Evolutionary conservation across 2,797 vertebrate species (phyloP).

Genomic region (Notamacropus eugenii): DNA sequence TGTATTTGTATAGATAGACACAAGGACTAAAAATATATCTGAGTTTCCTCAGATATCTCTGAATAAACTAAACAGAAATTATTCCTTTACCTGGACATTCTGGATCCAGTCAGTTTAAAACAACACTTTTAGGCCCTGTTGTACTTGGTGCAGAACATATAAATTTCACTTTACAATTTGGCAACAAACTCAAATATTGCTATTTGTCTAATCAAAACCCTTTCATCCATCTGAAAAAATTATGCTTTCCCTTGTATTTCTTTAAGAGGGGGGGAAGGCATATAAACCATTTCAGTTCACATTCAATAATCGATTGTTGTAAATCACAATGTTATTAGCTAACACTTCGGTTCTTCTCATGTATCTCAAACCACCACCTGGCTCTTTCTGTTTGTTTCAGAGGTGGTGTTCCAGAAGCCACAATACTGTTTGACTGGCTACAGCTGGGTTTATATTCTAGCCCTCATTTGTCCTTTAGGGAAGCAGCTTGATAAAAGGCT

Average conservation of each 20-base stretch:
- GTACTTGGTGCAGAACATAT: background rate
- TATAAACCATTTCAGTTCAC: background rate
- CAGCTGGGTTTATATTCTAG: constrained; percentile 99
- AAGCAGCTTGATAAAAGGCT: constrained; percentile 90
- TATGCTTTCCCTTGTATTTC: background rate
- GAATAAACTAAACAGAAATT: background rate
- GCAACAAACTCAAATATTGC: background rate
- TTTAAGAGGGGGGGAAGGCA: background rate
- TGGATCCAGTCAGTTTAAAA: background rate
- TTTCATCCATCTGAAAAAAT: constrained; percentile 8
- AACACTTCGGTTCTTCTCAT: background rate
- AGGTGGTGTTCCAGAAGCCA: constrained; percentile 92
- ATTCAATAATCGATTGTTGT: background rate
- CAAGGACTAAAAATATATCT: background rate
- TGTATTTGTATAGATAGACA: background rate
- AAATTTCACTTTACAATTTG: background rate
- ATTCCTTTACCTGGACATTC: background rate
- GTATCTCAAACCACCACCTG: constrained; percentile 86
- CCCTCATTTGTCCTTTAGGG: constrained; percentile 99
- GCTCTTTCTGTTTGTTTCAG: constrained; percentile 94
- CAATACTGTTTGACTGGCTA: constrained; percentile 96
- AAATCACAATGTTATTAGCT: constrained; percentile 17
- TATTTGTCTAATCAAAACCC: constrained; percentile 8
- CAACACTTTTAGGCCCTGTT: background rate
- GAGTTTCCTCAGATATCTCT: background rate